Base-by-base conservation (phyloP, 2,113 vertebrate species). In the Poeciliopsis prolifica region DNA sequence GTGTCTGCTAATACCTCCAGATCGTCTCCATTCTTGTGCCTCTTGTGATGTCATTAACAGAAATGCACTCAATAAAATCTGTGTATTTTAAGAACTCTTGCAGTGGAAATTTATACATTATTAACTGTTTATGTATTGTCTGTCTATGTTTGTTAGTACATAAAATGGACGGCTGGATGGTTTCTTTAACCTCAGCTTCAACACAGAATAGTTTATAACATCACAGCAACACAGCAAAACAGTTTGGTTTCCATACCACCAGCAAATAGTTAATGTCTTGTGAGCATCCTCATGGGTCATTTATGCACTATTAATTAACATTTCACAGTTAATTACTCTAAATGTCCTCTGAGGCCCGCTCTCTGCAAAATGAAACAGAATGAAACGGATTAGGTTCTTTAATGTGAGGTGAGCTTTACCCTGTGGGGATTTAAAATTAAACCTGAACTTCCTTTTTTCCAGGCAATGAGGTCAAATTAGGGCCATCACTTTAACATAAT, bases 261-360 rank as follows among this genome's bases (percentile, higher is more conserved):
- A 13, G 2, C 9, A 15, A 71, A 12, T 33, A 9, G 33, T 37
- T n/a, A 24, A 65, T 73, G 65, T 51, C 74, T 75, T 74, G 40
- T 60, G 68, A n/a, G 64, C 60, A 62, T 31, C 40, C 69, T 77
- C 44, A 17, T 8, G 11, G 17, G 54, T 58, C 61, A 12, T 81
- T 63, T 75, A n/a, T 4, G 67, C n/a, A 29, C 40, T 19, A 51
- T 82, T 89, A 86, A 90, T 90, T 87, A 91, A 79, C 63, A 78
- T 65, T 54, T 63, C 29, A 37, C 77, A 54, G 24, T 85, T 87
- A 87, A 89, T 89, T 90, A 89, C 82, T 29, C 35, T 80, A 42
- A 78, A 75, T 68, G 40, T 62, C 84, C 75, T 75, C 9, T 12
- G 48, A 69, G 85, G 74, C 61, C n/a, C 67, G 65, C 5, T 65